Base-by-base conservation (phyloP, 2,888 invertebrate species). In the Hydriomena furcata region DNA sequence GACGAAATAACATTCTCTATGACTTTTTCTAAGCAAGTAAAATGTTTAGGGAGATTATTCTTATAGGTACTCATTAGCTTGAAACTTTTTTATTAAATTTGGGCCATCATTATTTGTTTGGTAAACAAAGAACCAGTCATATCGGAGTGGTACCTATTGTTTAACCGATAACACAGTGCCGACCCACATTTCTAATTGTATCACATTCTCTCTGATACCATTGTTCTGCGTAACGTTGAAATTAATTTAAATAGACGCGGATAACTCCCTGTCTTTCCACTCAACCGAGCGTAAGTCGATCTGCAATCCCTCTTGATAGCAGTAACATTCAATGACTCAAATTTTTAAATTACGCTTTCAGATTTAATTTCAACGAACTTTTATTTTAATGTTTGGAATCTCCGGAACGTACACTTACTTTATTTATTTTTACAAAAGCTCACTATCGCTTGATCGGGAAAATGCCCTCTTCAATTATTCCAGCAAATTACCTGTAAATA, bases 191-290 rank as follows among this genome's bases (percentile, higher is more conserved):
- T 47, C 38, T 47, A 58, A 60, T 60, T 63, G 56, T 65, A 40
- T 31, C 52, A 43, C 42, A 42, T 63, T 64, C 66, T 60, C 55
- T 45, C 45, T 55, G 69, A 72, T 73, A 70, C 58, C 56, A 58
- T 53, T 65, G 60, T 62, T 58, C 47, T 37, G 44, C 52, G 52
- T 49, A 52, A 68, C 63, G 65, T 65, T 59, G 66, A 82, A 85
- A 85, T 86, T 86, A 83, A 84, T 84, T 85, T 81, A 82, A 82
- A 83, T 81, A 71, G 69, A 54, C 50, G 42, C 50, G 34, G 52
- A 56, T 50, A 81, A 82, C 80, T 82, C 79, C 77, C 83, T 82
- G 84, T 82, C 80, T 85, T 82, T 82, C 76, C 75, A 64, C 83
- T 82, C 68, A 60, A 72, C 66, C 71, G 71, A 81, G 79, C 79